Evolutionary conservation across 2,797 vertebrate genomes (phyloP).

Genomic region (Aselliscus stoliczkanus): DNA sequence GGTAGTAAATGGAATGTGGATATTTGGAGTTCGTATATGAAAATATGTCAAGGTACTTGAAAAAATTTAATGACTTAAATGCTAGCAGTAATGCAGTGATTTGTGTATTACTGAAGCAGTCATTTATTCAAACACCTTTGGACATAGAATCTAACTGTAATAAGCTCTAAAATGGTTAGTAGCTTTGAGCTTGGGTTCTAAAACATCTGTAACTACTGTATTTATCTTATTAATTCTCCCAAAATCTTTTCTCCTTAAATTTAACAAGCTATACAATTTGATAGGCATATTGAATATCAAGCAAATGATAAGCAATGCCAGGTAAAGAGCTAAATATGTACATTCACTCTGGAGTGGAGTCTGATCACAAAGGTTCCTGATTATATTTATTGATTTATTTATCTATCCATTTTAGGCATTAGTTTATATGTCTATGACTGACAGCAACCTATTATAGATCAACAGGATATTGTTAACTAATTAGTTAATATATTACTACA

Average conservation of each 20-base stretch:
- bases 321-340: neutral
- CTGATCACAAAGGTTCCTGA: neutral
- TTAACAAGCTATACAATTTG: neutral
- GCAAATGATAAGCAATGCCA: neutral
- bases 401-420: neutral
- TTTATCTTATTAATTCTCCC: neutral
- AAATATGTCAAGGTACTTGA: neutral
- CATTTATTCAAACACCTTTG: neutral
- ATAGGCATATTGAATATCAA: neutral
- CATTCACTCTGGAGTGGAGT: neutral
- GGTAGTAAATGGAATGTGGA: neutral
- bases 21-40: neutral
- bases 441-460: neutral
- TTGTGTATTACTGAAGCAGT: neutral
- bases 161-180: neutral
- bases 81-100: neutral
- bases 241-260: slow-evolving; percentile 1
- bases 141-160: neutral
- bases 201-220: neutral
- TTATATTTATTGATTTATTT: neutral
- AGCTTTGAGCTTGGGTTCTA: neutral
- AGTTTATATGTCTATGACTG: neutral
- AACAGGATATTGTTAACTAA: neutral
- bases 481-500: neutral
- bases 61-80: neutral